phyloP scores from a whole-genome alignment of 37 sponge, comb jelly and placozoan species.

The Ianthella basta region DNA sequence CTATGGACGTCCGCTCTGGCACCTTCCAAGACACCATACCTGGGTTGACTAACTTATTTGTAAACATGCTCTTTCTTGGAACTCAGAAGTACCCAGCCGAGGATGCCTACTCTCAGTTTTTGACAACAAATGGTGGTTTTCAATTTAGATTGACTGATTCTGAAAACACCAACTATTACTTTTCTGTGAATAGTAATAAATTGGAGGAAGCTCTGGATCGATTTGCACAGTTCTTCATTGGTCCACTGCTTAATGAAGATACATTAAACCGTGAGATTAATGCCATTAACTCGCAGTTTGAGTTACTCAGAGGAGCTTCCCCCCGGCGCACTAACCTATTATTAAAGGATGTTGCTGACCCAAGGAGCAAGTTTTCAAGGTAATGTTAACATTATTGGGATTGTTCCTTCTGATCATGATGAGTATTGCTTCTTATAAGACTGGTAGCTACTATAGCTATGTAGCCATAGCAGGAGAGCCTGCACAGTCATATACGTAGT shows the following conservation, averaged over 20 bases:
- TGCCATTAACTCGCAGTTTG: constrained; percentile 89
- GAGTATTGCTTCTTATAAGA: too few species aligned
- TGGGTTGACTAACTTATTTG: constrained; percentile 96
- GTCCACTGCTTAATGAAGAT: constrained; percentile 71
- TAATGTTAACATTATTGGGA: too few species aligned
- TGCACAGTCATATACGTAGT: too few species aligned
- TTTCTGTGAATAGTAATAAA: constrained; percentile 52
- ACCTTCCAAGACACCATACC: constrained; percentile 70
- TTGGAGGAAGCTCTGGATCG: constrained; percentile 81
- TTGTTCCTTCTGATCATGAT: too few species aligned
- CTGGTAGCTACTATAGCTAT: too few species aligned
- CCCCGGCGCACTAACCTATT: constrained; percentile 80
- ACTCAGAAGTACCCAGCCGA: constrained; percentile 83
- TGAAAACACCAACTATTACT: constrained; percentile 91
- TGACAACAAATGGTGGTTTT: constrained; percentile 79
- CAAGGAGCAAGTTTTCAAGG: constrained; percentile 55
- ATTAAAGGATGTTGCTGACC: constrained; percentile 72
- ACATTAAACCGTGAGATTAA: constrained; percentile 65
- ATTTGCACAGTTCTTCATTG: constrained; percentile 89
- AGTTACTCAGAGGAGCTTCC: constrained; percentile 56
- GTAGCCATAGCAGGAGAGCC: too few species aligned
- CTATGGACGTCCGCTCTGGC: constrained; percentile 85
- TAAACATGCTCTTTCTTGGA: constrained; percentile 98
- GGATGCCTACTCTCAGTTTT: constrained; percentile 66
- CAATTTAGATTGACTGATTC: constrained; percentile 89